Base-by-base conservation (phyloP, 2,113 vertebrate species). In the Chaetorhynchus papuensis region DNA sequence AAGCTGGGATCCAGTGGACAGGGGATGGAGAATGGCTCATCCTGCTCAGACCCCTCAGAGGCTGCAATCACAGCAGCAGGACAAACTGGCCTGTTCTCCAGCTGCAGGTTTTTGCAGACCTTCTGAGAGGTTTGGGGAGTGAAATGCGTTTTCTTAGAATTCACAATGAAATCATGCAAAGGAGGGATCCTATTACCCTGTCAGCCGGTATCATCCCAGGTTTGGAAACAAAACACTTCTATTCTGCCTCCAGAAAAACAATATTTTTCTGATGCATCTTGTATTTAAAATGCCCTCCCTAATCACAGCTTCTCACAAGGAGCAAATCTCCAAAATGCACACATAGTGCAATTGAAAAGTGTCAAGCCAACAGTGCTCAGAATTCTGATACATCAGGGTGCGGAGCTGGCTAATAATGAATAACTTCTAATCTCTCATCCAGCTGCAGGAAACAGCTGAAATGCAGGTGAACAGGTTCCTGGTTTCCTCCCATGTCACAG, bases 391-490 rank as follows among this genome's bases (percentile, higher is more conserved):
- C 9, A 45, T 47, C 23, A 60, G 33, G 35, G 30, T 16, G 18
- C 16, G 76, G 27, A 81, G 26, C 37, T 80, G 71, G 35, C 6
- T 75, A 31, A 87, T 8, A 18, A 47, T 3, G 28, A 60, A 28
- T 41, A 66, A 28, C 11, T 77, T 60, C n/a, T 39, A 23, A n/a
- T 18, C n/a, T 42, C 47, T 50, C 41, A 35, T 1, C 14, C 20
- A 68, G 45, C 27, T 66, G 17, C 10, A 22, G 42, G 11, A 75
- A 89, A 63, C 0, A 61, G 13, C 22, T 71, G n/a, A 75, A 89
- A 71, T 7, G 15, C 15, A 71, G 39, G 16, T 42, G 33, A 81
- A 59, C 23, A 49, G 0, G 0, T 23, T 63, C 18, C 19, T 68
- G 15, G 1, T 5, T 77, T 74, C 26, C 7, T n/a, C 24, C 21